These are phyloP conservation scores for Drosophila nannoptera DNA, from an alignment of 1,140 invertebrate species.

Conservation along the genomic window DNA sequence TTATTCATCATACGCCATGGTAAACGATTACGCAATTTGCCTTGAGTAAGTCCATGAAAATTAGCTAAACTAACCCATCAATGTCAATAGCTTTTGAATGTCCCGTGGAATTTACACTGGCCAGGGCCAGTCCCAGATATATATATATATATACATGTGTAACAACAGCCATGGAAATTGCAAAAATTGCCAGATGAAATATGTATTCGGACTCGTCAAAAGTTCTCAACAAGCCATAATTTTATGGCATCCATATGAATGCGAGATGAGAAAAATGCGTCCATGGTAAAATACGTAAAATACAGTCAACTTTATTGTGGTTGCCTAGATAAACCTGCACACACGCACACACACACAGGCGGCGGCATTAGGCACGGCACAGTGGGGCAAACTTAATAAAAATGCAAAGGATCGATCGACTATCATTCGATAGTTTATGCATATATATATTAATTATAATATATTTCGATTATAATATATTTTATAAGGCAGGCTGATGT, in stretches of 20 bases:
- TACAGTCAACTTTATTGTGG: constrained; percentile 57
- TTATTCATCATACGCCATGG: background rate
- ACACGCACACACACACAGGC: too few relatives aligned
- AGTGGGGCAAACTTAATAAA: background rate
- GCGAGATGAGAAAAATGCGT: constrained; percentile 27
- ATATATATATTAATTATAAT: too few relatives aligned
- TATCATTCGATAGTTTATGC: background rate
- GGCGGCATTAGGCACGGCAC: constrained; percentile 15
- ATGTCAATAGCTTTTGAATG: constrained; percentile 58
- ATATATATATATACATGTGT: constrained; percentile 3
- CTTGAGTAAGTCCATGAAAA: constrained; percentile 20
- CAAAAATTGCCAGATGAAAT: constrained; percentile 56
- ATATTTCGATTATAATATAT: too few relatives aligned
- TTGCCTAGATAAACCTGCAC: constrained; percentile 32
- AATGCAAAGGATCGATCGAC: too few relatives aligned
- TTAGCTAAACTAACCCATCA: constrained; percentile 31
- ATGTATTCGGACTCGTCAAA: constrained; percentile 54
- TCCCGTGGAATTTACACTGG: constrained; percentile 46
- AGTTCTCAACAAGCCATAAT: constrained; percentile 68
- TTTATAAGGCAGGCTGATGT: too few relatives aligned
- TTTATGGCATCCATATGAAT: constrained; percentile 53
- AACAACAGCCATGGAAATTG: constrained; percentile 27
- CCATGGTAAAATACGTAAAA: constrained; percentile 41
- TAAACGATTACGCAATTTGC: background rate
- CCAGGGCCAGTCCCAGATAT: constrained; percentile 43